Evolutionary conservation across 2,113 vertebrate genomes (phyloP), one percentile per base, ranked within the genome.

Genomic region (Sander lucioperca): DNA sequence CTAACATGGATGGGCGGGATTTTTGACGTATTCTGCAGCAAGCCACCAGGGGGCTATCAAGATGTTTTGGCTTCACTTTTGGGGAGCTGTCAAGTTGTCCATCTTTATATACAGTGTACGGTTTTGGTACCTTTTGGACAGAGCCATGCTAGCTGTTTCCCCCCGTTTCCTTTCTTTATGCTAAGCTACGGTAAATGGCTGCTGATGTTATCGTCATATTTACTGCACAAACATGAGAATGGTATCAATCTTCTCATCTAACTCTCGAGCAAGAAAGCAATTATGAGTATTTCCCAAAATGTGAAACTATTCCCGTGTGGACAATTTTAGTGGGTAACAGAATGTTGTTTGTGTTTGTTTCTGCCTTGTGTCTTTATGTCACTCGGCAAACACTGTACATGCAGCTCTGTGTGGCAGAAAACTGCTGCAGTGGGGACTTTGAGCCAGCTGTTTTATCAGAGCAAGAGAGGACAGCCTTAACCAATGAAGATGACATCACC

Each of bases 401-500:
- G 48, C 45, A 68, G 59, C 78, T 19, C 11, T 45, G 58, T n/a
- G 43, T n/a, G 48, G 66, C 67, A 79, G 27, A 74, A 63, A 80
- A 51, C 71, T 56, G 75, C 64, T 27, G 57, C 36, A 54, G 19
- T 27, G 58, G 33, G 1, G 76, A 71, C 85, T 56, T 43, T 1
- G 50, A 63, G 78, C 83, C 85, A 84, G 84, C 56, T 70, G 82
- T 77, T 84, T 88, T 86, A 90, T 91, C 87, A 75, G 79, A 75
- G 77, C 7, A 18, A 77, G 64, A 71, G 70, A 85, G 25, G 68
- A 82, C 54, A 61, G 83, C 82, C 85, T 83, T 43, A 85, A 85
- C 87, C 83, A 71, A 43, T 83, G 90, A 81, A 68, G 65, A 87
- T 91, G 85, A 93, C 89, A 85, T 93, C 88, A 92, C 80, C 80